Conservation (phyloP, 2,113 vertebrate species). For the Lepidiolamprologus cunningtoni region DNA sequence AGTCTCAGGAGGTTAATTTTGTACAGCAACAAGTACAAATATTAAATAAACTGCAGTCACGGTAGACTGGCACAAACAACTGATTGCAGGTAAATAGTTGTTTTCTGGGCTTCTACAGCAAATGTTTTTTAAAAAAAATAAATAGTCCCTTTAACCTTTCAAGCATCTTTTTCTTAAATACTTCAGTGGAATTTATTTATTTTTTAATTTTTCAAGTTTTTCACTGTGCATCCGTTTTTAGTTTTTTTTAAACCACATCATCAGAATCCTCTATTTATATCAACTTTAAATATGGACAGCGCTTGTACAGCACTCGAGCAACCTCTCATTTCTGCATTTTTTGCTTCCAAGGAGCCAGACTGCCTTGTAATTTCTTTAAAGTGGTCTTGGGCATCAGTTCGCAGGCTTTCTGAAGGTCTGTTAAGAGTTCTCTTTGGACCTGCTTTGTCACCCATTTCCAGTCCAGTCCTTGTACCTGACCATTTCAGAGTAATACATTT, state of each 20-base stretch:
- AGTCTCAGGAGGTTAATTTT: not conserved
- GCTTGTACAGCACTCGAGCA: not conserved
- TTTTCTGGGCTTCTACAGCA: not conserved
- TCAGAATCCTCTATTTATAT: not conserved
- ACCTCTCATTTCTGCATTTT: not conserved
- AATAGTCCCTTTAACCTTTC: not conserved
- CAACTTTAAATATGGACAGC: not conserved
- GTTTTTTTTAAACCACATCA: not conserved
- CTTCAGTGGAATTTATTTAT: not conserved
- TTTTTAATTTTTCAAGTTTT: not conserved
- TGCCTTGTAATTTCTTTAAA: not conserved
- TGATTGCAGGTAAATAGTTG: not conserved
- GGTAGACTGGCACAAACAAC: not conserved
- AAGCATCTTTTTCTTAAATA: not conserved
- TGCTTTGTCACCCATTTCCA: not conserved
- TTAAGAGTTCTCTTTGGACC: not conserved
- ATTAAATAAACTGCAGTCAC: not conserved
- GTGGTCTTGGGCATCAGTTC: not conserved
- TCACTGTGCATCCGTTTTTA: not conserved
- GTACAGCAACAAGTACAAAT: not conserved
- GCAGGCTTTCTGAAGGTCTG: not conserved
- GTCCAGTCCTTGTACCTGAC: not conserved
- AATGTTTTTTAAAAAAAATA: fast-evolving
- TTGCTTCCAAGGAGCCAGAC: not conserved
- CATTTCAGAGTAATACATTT: not conserved